phyloP scores from a whole-genome alignment of 2,888 invertebrate genomes.

The Chymomyza procnemis region DNA sequence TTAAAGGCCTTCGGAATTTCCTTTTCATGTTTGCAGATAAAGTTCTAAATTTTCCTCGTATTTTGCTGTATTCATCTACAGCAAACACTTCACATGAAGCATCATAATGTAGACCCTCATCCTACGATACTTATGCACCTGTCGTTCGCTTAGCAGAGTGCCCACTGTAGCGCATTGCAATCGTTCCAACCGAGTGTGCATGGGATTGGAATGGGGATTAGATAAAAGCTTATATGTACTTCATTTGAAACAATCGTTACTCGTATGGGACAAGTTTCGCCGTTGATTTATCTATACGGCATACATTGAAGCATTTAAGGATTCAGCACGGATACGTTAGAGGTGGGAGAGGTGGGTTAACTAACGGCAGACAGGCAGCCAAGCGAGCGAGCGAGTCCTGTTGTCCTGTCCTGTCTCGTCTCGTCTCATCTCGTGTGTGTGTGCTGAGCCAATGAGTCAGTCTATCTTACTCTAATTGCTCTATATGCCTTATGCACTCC shows the following conservation, averaged over 20 bases:
- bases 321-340: neutral
- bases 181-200: neutral
- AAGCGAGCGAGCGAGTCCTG: neutral
- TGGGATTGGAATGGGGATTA: neutral
- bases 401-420: neutral
- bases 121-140: neutral
- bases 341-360: neutral
- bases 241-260: neutral
- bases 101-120: too few relatives aligned
- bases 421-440: too few relatives aligned
- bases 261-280: slow-evolving; percentile 22
- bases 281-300: slow-evolving; percentile 45
- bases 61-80: too few relatives aligned
- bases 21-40: too few relatives aligned
- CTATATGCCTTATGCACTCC: slow-evolving; percentile 40
- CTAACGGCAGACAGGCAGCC: neutral
- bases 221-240: neutral
- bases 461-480: slow-evolving; percentile 61
- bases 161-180: slow-evolving; percentile 23
- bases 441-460: slow-evolving; percentile 9
- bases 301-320: neutral
- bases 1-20: too few relatives aligned
- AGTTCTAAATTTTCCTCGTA: too few relatives aligned
- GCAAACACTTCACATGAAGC: too few relatives aligned
- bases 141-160: neutral